phyloP scores from a whole-genome alignment of 2,113 vertebrate species.

The Vombatus ursinus region DNA sequence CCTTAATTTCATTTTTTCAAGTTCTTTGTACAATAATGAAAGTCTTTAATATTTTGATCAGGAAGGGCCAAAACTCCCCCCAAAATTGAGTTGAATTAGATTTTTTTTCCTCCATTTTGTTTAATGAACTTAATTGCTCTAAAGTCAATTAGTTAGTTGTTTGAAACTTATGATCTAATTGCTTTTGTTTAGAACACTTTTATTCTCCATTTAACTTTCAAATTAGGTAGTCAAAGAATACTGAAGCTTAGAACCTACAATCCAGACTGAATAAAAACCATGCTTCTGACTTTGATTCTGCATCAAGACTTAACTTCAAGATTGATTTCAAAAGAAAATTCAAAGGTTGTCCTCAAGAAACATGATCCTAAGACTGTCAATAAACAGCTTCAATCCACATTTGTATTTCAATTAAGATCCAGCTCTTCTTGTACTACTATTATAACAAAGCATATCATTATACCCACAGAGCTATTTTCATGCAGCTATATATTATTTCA shows the following conservation, averaged over 20 bases:
- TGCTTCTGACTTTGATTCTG: neutral
- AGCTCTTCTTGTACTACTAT: neutral
- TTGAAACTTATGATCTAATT: neutral
- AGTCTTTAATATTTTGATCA: neutral
- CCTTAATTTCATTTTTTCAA: neutral
- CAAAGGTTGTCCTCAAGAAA: neutral
- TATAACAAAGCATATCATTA: neutral
- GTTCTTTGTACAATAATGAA: neutral
- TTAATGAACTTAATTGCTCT: neutral
- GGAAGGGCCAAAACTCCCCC: neutral
- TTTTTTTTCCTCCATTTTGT: neutral
- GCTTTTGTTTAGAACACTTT: neutral
- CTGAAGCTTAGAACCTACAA: neutral
- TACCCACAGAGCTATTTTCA: neutral
- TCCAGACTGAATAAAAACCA: neutral
- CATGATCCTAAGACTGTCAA: neutral
- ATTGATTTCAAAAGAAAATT: neutral
- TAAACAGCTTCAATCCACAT: neutral
- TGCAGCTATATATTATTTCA: neutral
- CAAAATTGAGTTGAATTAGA: neutral
- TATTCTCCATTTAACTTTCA: slow-evolving; percentile 1
- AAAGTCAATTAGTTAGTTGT: neutral
- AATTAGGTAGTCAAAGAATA: neutral
- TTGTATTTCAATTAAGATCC: neutral
- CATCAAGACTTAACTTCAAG: neutral